These are phyloP conservation scores for Dryadula phaetusa DNA, from an alignment of 2,888 invertebrate species.

Conservation along the genomic window DNA sequence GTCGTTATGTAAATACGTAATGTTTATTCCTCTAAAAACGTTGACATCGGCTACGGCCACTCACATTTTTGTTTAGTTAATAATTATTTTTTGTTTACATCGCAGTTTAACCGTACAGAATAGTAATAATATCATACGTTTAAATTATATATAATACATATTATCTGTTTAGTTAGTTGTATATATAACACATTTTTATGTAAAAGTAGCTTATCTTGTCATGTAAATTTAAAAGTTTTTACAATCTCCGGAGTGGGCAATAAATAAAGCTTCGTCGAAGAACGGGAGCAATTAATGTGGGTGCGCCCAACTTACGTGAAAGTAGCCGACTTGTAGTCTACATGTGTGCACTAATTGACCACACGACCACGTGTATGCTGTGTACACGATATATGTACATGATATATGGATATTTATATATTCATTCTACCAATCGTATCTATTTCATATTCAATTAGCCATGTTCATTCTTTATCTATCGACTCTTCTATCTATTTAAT, in stretches of 20 bases:
- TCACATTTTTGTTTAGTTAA: slow-evolving; percentile 80
- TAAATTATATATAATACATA: slow-evolving; percentile 52
- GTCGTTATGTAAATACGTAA: slow-evolving; percentile 79
- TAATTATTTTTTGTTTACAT: slow-evolving; percentile 80
- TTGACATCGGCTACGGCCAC: slow-evolving; percentile 75
- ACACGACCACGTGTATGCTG: slow-evolving; percentile 48
- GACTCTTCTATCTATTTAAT: slow-evolving; percentile 10
- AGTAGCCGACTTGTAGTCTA: slow-evolving; percentile 71
- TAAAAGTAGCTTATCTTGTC: slow-evolving; percentile 9
- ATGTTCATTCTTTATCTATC: not conserved
- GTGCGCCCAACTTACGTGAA: slow-evolving; percentile 78
- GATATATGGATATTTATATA: too few relatives aligned
- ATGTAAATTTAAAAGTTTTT: slow-evolving; percentile 55
- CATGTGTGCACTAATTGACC: slow-evolving; percentile 62
- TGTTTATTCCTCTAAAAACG: slow-evolving; percentile 83
- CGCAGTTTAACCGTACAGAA: slow-evolving; percentile 69
- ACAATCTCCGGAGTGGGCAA: slow-evolving; percentile 79
- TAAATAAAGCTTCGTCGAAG: slow-evolving; percentile 83
- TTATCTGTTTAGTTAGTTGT: slow-evolving; percentile 24
- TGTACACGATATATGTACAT: slow-evolving; percentile 6
- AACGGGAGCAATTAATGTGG: slow-evolving; percentile 84
- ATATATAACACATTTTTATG: slow-evolving; percentile 24
- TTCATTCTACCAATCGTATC: not conserved
- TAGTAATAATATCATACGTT: slow-evolving; percentile 66
- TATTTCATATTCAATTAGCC: not conserved